phyloP scores from a whole-genome alignment of 2,113 vertebrate genomes.

The Chamaetylas fuelleborni region DNA sequence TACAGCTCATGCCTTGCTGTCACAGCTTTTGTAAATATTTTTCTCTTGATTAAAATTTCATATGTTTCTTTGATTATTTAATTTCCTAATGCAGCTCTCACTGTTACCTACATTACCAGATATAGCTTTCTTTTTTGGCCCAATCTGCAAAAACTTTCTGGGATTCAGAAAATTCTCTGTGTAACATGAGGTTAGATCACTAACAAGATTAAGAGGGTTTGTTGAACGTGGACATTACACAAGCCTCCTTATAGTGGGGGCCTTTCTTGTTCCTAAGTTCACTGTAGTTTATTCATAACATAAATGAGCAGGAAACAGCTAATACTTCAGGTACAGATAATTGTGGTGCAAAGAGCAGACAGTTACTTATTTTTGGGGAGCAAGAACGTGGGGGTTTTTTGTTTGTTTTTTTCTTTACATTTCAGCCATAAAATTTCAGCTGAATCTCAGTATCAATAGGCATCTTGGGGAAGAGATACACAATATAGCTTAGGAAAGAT shows the following conservation, averaged over 20 bases:
- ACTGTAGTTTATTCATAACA: neutral
- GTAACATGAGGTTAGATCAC: neutral
- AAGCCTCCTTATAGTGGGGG: neutral
- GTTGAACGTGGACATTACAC: neutral
- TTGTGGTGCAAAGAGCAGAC: accelerated
- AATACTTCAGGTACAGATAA: neutral
- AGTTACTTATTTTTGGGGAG: neutral
- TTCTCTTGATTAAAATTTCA: neutral
- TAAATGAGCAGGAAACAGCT: neutral
- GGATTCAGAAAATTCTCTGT: neutral
- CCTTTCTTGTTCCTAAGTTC: neutral
- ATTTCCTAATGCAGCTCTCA: neutral
- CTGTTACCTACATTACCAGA: neutral
- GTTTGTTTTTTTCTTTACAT: neutral
- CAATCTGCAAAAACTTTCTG: neutral
- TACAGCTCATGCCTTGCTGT: neutral
- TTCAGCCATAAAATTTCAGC: neutral
- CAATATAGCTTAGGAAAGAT: neutral
- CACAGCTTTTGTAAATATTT: neutral
- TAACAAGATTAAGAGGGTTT: neutral
- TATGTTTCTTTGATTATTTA: neutral
- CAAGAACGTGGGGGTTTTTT: neutral
- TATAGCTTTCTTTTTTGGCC: neutral
- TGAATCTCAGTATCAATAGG: neutral
- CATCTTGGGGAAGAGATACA: neutral